Evolutionary conservation across 2,113 vertebrate species (phyloP).

Genomic region (Edolisoma coerulescens): DNA sequence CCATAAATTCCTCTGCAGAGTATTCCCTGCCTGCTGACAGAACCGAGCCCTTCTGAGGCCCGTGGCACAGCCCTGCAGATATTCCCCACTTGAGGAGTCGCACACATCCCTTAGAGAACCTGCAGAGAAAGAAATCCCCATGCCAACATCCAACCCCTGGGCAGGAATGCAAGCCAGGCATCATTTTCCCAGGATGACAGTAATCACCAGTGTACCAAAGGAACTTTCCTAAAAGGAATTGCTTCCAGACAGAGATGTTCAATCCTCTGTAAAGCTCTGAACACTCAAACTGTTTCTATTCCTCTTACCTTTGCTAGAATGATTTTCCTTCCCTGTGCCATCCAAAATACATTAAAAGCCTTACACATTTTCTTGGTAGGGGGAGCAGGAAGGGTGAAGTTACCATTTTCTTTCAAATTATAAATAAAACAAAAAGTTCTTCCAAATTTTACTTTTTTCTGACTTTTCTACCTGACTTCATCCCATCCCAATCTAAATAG

Average conservation of each 20-base stretch:
- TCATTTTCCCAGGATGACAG: constrained; percentile 46
- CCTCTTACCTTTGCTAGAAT: not conserved
- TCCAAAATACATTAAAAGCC: not conserved
- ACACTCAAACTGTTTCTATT: not conserved
- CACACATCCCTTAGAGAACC: not conserved
- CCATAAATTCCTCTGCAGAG: not conserved
- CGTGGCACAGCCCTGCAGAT: not conserved
- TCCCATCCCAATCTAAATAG: not conserved
- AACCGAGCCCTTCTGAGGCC: not conserved
- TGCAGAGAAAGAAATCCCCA: constrained; percentile 56
- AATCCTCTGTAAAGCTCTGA: not conserved
- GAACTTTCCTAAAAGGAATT: not conserved
- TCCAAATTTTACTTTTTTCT: not conserved
- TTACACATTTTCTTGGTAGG: not conserved
- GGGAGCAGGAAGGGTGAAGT: not conserved
- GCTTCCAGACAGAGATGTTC: not conserved
- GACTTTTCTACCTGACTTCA: not conserved
- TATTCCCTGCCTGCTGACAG: not conserved
- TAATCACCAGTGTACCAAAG: not conserved
- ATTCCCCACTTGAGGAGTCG: not conserved
- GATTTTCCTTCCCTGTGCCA: not conserved
- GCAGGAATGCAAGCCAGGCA: constrained; percentile 60
- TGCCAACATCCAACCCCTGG: constrained; percentile 58
- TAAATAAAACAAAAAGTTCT: not conserved
- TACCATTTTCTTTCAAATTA: not conserved